These are phyloP conservation scores for Melitaea athalia DNA, from an alignment of 2,888 invertebrate species.

Conservation along the genomic window DNA sequence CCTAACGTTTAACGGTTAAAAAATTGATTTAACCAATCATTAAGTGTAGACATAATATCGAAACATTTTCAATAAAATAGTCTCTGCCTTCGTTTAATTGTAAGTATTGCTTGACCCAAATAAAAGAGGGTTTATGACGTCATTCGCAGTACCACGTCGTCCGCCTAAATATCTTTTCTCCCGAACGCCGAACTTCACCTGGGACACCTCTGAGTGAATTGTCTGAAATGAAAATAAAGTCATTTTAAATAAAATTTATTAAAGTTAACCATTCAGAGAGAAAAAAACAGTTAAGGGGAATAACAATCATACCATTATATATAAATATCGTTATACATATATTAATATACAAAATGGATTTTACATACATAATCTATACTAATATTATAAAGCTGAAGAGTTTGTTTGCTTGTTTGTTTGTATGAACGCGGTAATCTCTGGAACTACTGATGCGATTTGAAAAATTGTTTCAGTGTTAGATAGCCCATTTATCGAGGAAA, in stretches of 20 bases:
- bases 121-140: constrained; percentile 39
- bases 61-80: constrained; percentile 17
- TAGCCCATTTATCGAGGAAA: too few relatives aligned
- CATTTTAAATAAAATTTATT: not conserved
- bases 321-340: too few relatives aligned
- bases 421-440: too few relatives aligned
- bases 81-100: constrained; percentile 20
- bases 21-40: not conserved
- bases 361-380: too few relatives aligned
- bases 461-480: too few relatives aligned
- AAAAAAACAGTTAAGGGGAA: not conserved
- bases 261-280: not conserved
- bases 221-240: constrained; percentile 60
- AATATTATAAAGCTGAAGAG: too few relatives aligned
- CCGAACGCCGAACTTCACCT: constrained; percentile 69
- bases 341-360: too few relatives aligned
- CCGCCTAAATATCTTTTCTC: constrained; percentile 67
- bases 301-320: not conserved
- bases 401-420: too few relatives aligned
- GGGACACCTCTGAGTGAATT: constrained; percentile 78
- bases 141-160: constrained; percentile 81
- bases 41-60: constrained; percentile 2
- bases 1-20: not conserved
- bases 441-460: too few relatives aligned
- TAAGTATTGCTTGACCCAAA: constrained; percentile 17